These are phyloP conservation scores for Sebastes wilsoni DNA, from an alignment of 2,797 vertebrate species.

Conservation along the genomic window DNA sequence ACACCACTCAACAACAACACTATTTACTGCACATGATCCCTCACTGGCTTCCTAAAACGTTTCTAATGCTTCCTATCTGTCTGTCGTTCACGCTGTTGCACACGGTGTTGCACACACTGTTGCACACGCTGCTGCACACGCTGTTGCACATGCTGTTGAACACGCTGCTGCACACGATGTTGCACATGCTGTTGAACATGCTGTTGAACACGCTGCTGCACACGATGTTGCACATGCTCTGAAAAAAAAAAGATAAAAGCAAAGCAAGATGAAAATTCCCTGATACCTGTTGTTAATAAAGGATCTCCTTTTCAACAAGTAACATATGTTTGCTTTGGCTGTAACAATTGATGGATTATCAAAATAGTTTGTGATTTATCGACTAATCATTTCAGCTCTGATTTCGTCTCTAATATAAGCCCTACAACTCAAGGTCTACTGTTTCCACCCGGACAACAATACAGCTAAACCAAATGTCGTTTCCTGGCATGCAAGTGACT, in stretches of 20 bases:
- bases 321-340: not conserved
- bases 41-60: not conserved
- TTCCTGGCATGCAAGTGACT: too few species aligned
- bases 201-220: too few species aligned
- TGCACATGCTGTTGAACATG: rapidly evolving
- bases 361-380: not conserved
- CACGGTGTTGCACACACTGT: too few species aligned
- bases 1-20: not conserved
- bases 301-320: not conserved
- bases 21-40: not conserved
- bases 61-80: not conserved
- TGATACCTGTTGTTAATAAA: too few species aligned
- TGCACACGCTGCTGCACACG: not conserved
- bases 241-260: too few species aligned
- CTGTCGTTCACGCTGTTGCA: not conserved
- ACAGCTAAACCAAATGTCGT: too few species aligned
- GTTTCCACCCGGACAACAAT: too few species aligned
- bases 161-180: not conserved
- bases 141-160: not conserved
- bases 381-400: not conserved
- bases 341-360: not conserved
- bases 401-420: not conserved
- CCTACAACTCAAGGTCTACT: too few species aligned
- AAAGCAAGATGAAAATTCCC: too few species aligned
- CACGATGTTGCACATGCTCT: not conserved